Evolutionary conservation across 2,888 invertebrate genomes (phyloP).

Genomic region (Ectobius pallidus): DNA sequence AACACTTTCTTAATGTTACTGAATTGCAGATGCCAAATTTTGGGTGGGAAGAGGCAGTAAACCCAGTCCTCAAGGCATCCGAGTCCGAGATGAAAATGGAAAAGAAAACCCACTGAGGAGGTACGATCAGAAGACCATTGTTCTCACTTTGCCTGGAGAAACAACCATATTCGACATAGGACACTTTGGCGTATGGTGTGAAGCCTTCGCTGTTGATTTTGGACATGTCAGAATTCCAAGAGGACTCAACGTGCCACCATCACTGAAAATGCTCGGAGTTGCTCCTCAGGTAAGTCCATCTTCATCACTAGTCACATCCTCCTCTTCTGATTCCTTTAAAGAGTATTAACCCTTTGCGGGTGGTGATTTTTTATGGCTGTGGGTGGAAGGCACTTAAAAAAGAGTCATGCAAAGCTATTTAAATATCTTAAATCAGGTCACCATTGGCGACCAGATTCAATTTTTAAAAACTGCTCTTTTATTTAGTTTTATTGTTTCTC

Average conservation of each 20-base stretch:
- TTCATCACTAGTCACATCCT: too few relatives aligned
- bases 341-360: too few relatives aligned
- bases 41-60: conserved; percentile 87
- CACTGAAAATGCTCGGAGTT: conserved; percentile 90
- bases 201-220: conserved; percentile 91
- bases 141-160: conserved; percentile 86
- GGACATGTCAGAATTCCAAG: conserved; percentile 82
- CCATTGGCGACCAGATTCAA: too few relatives aligned
- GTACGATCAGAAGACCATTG: conserved; percentile 87
- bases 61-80: conserved; percentile 81
- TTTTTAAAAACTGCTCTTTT: too few relatives aligned
- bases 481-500: too few relatives aligned
- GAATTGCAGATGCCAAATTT: conserved; percentile 88
- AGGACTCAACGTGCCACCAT: conserved; percentile 83
- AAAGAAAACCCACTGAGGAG: conserved; percentile 77
- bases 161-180: conserved; percentile 91
- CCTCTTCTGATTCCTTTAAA: too few relatives aligned
- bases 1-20: too few relatives aligned
- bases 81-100: conserved; percentile 92
- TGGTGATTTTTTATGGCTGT: too few relatives aligned
- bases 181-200: conserved; percentile 93
- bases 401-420: too few relatives aligned
- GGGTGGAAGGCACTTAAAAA: too few relatives aligned
- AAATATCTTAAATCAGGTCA: too few relatives aligned
- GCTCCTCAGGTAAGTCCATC: conserved; percentile 92